Evolutionary conservation across 2,888 invertebrate species (phyloP), one percentile per base, ranked within the genome.

Genomic region (Deilephila porcellus): DNA sequence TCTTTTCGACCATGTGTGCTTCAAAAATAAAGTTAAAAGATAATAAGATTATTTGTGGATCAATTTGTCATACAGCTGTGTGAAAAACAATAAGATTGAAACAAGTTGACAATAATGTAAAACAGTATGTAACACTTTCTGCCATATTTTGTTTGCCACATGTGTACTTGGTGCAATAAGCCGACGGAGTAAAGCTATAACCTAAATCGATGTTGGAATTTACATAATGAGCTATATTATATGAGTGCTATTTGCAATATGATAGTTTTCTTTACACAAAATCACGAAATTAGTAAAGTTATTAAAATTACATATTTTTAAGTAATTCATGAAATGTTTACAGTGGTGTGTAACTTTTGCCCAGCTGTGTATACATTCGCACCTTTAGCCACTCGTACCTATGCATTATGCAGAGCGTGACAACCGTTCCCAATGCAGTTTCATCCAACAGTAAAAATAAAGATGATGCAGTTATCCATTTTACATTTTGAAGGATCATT

Each of bases 401-500:
- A 8, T 34, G 62, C 34, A 80, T 76, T 73, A 81, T 81, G 79
- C 80, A 79, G 76, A 80, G 76, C 81, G 81, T 80, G 79, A 77
- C 78, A 77, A 78, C 75, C 78, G 79, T 77, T 83, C 77, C 74
- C 25, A 73, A 77, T 78, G 79, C 79, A 85, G 86, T 88, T 86
- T 86, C 85, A 86, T 88, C 81, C 76, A 84, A 85, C 86, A 86
- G 85, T 91, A 88, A 91, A 91, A 90, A 89, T 60, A 89, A 92
- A 92, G 90, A 91, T 90, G 89, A 87, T 90, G 92, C 92, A 91
- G 88, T 91, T 92, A 92, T 93, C 92, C 93, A 91, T 91, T 92
- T 92, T 88, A 93, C 92, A 92, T 93, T 92, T 93, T 93, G 90
- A 92, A 92, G 92, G 89, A 91, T 93, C 93, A 92, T 94, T 93